Evolutionary conservation across 2,113 vertebrate genomes (phyloP), one percentile per base, ranked within the genome.

Genomic region (Megatriorchis doriae): DNA sequence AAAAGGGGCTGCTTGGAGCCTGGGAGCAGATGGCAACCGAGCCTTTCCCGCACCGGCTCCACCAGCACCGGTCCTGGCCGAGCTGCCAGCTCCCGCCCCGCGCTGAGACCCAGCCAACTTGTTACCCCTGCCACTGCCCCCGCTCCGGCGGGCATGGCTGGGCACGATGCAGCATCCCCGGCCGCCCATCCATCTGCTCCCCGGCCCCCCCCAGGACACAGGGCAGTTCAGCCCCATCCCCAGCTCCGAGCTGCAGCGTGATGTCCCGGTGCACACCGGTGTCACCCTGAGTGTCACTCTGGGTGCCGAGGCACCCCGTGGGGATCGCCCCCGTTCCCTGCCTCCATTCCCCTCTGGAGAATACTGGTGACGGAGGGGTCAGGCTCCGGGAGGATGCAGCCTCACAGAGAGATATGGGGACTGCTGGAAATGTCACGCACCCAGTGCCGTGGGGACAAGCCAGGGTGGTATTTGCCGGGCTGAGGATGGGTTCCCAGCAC

Each of bases 11-110:
- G 53, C 43, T 48, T 7, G n/a, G 90, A 80, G 75, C 67, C 3
- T 5, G 32, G 80, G 87, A 96, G 88, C 96, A 96, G 96, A 96
- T 96, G 96, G 96, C 81, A 40, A 61, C 68, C 74, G 80, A 96
- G 83, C 45, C 82, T 61, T 86, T n/a, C 65, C 74, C 19, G 0
- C 48, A 36, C 52, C 5, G 3, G 55, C 50, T 67, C 68, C 59
- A n/a, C 58, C 81, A 1, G 94, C 91, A 84, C 40, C 5, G 4
- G 68, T 11, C 68, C 78, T 0, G 2, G 86, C 23, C 0, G 2
- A 32, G 83, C 87, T 96, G 94, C 94, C 96, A 95, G 83, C 72
- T 50, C 91, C 95, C 17, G 0, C 88, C 81, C 59, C 0, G 15
- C 0, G 21, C 90, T 87, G 78, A 94, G 73, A 42, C 68, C 63